Base-by-base conservation (phyloP, 2,113 vertebrate genomes). In the Malurus alboscapulatus region DNA sequence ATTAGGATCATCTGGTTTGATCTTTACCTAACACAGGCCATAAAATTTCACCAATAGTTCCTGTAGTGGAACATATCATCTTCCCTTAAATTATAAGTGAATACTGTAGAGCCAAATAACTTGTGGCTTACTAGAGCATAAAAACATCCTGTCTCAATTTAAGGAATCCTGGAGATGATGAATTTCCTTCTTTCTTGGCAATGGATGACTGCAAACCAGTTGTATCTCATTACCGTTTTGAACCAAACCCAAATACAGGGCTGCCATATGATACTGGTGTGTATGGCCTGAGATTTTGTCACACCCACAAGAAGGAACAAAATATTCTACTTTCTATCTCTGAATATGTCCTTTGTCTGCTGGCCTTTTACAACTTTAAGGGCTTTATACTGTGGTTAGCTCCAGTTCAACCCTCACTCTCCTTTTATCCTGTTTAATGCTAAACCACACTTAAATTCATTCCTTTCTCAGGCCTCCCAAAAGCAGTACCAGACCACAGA, bases 91-190 rank as follows among this genome's bases (percentile, higher is more conserved):
- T 59, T 73, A 30, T 90, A 93, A 91, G 55, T 74, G 58, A 91
- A 89, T 63, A 71, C n/a, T 88, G 91, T 94, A 89, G 85, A 87
- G 75, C 17, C 17, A 7, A 89, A 51, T 83, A 95, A 69, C 19
- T 66, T 95, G 74, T 0, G 50, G 67, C 92, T 93, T 89, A 62
- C 71, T 74, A 67, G 47, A 87, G 48, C 71, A 95, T 76, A 89
- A 89, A 96, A 91, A 83, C 89, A 94, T 87, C 81, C 91, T 85
- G 81, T 90, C 59, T 94, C 82, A 90, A 71, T 94, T 90, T 91
- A 92, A 90, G 67, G 71, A 93, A 75, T 87, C 45, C 58, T 87
- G 29, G 66, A 66, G 19, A 94, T 73, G 61, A 93, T 87, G 47
- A 76, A 93, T 92, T 93, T 80, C 72, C 54, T 69, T 77, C 67